These are phyloP conservation scores for Hydra vulgaris DNA, from an alignment of 30 jellyfish, hydroid and myxozoan genomes.

Conservation along the genomic window DNA sequence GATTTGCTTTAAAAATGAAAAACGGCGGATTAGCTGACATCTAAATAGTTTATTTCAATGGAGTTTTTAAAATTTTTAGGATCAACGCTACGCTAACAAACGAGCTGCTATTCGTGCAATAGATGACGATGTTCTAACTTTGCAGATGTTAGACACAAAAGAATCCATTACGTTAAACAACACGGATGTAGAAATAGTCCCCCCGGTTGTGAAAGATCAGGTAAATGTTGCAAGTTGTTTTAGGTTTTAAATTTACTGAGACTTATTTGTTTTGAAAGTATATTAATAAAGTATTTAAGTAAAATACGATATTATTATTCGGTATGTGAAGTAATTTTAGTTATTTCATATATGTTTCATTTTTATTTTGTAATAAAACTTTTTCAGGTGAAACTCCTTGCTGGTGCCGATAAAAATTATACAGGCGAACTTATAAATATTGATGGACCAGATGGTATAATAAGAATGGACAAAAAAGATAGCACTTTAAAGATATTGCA, in stretches of 20 bases:
- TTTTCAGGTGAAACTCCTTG: slow-evolving; percentile 51
- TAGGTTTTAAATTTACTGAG: no score
- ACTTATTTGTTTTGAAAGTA: background rate
- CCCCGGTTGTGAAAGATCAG: slow-evolving; percentile 54
- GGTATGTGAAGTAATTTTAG: no score
- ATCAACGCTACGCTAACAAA: slow-evolving; percentile 70
- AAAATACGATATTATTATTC: no score
- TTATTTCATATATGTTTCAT: background rate
- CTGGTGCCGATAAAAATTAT: slow-evolving; percentile 63
- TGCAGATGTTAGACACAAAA: slow-evolving; percentile 42
- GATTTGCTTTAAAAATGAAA: no score
- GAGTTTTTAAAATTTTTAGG: slow-evolving; percentile 22
- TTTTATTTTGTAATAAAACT: background rate
- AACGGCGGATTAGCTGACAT: no score
- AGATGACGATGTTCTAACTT: slow-evolving; percentile 53
- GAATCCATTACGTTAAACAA: slow-evolving; percentile 45
- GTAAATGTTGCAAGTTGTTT: slow-evolving; percentile 30
- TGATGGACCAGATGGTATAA: slow-evolving; percentile 86
- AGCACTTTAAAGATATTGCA: slow-evolving; percentile 45
- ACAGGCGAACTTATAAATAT: slow-evolving; percentile 69
- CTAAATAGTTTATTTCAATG: no score
- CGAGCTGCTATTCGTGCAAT: slow-evolving; percentile 64
- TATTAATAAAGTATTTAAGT: no score
- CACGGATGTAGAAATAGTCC: slow-evolving; percentile 39
- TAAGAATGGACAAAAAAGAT: slow-evolving; percentile 54